Conservation (phyloP, 2,888 invertebrate genomes). For the Nyleta sp. region DNA sequence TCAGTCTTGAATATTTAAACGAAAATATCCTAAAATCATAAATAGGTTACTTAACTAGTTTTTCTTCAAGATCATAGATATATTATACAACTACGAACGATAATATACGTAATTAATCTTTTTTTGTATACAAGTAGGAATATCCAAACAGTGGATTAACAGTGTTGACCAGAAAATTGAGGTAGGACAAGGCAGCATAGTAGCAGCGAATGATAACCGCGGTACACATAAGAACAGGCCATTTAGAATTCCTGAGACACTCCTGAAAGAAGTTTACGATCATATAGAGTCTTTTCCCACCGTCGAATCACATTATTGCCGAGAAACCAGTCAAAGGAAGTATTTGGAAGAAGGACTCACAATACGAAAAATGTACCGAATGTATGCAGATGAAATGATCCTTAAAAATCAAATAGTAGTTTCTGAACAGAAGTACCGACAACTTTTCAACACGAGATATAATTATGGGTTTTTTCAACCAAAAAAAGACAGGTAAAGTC, state of each 20-base stretch:
- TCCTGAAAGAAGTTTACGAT: neutral
- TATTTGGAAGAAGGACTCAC: constrained; percentile 8
- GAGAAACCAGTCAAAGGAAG: neutral
- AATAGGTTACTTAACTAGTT: too few species aligned
- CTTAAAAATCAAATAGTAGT: neutral
- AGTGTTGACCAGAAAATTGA: neutral
- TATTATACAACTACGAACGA: too few species aligned
- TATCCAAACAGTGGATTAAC: neutral
- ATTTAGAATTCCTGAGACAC: neutral
- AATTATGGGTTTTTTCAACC: constrained; percentile 6
- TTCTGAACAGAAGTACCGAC: neutral
- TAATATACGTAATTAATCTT: too few species aligned
- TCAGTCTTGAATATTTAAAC: too few species aligned
- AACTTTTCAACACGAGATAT: neutral
- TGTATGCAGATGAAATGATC: neutral
- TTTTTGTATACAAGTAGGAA: too few species aligned
- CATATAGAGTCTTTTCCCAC: constrained; percentile 3
- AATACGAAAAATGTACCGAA: neutral
- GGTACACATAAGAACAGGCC: neutral
- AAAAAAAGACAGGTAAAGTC: constrained; percentile 6
- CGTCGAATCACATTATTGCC: neutral
- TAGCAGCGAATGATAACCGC: neutral
- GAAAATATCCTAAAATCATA: too few species aligned
- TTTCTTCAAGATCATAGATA: too few species aligned
- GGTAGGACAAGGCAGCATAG: neutral